Evolutionary conservation across 2,888 invertebrate species (phyloP).

Genomic region (Adela reaumurella): DNA sequence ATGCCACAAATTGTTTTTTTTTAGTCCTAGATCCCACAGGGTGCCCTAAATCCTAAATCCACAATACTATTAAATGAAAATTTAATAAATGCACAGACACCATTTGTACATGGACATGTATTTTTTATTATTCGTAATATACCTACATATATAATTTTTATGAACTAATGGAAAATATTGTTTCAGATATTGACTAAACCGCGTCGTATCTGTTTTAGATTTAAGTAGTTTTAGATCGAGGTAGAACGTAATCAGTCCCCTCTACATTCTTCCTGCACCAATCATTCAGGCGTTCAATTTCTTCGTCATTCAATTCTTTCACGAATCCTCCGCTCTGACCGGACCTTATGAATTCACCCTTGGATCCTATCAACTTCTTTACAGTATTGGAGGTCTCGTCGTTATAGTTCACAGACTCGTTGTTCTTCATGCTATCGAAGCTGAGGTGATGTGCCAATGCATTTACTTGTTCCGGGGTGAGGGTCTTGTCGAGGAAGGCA

Average conservation of each 20-base stretch:
- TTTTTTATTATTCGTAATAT: too few species aligned
- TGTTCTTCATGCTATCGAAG: constrained; percentile 55
- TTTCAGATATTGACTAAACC: too few species aligned
- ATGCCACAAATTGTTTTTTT: too few species aligned
- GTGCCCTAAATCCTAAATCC: too few species aligned
- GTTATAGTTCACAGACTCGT: constrained; percentile 48
- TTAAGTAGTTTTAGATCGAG: neutral
- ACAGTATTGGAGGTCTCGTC: too few species aligned
- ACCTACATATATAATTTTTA: too few species aligned
- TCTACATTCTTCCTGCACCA: constrained; percentile 21
- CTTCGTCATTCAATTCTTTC: constrained; percentile 22
- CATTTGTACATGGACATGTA: too few species aligned
- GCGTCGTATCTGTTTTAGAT: too few species aligned
- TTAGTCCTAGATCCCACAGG: too few species aligned
- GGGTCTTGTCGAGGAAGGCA: constrained; percentile 42
- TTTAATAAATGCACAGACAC: too few species aligned
- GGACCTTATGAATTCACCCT: constrained; percentile 39
- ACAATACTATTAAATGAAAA: too few species aligned
- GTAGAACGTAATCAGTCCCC: neutral
- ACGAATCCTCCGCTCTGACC: constrained; percentile 42
- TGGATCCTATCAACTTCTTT: constrained; percentile 11
- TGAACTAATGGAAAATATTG: too few species aligned
- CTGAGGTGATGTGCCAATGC: constrained; percentile 50
- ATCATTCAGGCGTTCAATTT: constrained; percentile 38
- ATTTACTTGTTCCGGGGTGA: constrained; percentile 36